Percentiles rank a stretch among this genome's conserved stretches.
phyloP scores from a whole-genome alignment of 2,797 vertebrate species.

The Coregonus suidteri region DNA sequence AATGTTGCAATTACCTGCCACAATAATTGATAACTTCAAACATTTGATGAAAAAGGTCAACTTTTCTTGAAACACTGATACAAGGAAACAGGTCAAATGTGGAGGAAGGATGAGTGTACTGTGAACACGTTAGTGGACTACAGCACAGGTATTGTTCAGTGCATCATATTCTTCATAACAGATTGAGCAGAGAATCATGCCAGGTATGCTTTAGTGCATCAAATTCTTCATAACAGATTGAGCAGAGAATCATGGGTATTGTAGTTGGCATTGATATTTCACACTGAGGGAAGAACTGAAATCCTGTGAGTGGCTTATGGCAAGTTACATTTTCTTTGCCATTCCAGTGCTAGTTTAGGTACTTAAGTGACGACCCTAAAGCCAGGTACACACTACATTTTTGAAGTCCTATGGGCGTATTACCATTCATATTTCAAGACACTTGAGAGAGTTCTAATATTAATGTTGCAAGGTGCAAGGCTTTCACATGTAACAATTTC shows the following conservation, averaged over 20 bases:
- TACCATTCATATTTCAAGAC: slow-evolving; percentile 5
- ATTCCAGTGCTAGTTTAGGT: not conserved
- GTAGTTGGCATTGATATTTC: slow-evolving; percentile 2
- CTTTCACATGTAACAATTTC: slow-evolving; percentile 6
- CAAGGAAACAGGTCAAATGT: slow-evolving; percentile 37
- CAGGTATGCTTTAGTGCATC: slow-evolving; percentile 26
- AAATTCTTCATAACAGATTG: not conserved
- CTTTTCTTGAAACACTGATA: slow-evolving; percentile 41
- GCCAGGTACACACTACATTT: not conserved
- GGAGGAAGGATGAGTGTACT: slow-evolving; percentile 23
- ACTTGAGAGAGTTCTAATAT: not conserved
- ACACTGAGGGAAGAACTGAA: not conserved
- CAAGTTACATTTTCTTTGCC: not conserved
- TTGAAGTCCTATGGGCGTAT: not conserved
- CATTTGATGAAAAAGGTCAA: not conserved
- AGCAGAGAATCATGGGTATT: slow-evolving; percentile 14
- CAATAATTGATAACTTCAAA: not conserved
- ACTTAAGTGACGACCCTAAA: not conserved
- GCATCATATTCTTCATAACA: slow-evolving; percentile 11
- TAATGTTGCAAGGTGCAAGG: not conserved
- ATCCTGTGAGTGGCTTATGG: not conserved
- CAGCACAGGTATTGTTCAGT: slow-evolving; percentile 20
- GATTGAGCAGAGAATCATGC: slow-evolving; percentile 12
- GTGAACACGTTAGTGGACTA: slow-evolving; percentile 11
- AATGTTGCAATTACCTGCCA: not conserved